Evolutionary conservation across 2,113 vertebrate species (phyloP).

Genomic region (Rhea pennata): DNA sequence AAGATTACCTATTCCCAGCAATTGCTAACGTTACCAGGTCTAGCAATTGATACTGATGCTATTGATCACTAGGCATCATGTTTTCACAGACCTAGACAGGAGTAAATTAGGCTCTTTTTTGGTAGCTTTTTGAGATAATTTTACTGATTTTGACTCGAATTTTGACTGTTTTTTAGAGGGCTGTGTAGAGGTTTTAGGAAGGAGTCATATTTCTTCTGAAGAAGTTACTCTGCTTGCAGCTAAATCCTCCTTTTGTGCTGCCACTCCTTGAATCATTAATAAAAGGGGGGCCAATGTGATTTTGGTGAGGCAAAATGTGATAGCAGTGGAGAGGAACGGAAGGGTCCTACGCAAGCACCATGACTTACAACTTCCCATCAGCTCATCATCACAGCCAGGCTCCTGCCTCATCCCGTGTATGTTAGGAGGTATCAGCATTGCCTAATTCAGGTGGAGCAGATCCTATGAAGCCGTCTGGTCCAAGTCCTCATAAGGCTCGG

Average conservation of each 20-base stretch:
- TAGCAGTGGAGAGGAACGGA: not conserved
- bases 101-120: not conserved
- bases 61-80: not conserved
- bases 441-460: not conserved
- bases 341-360: not conserved
- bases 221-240: not conserved
- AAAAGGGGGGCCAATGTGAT: fast-evolving
- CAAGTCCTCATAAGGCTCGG: not conserved
- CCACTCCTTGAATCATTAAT: not conserved
- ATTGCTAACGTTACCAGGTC: not conserved
- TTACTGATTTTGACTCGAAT: not conserved
- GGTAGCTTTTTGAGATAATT: not conserved
- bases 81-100: not conserved
- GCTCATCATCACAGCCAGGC: not conserved
- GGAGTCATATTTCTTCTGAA: not conserved
- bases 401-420: not conserved
- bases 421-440: not conserved
- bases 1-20: not conserved
- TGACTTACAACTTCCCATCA: not conserved
- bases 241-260: not conserved
- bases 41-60: not conserved
- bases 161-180: not conserved
- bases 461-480: too few relatives aligned
- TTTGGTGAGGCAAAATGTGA: not conserved
- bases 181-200: not conserved